Evolutionary conservation across 2,888 invertebrate genomes (phyloP).

Genomic region (Latrodectus elegans): DNA sequence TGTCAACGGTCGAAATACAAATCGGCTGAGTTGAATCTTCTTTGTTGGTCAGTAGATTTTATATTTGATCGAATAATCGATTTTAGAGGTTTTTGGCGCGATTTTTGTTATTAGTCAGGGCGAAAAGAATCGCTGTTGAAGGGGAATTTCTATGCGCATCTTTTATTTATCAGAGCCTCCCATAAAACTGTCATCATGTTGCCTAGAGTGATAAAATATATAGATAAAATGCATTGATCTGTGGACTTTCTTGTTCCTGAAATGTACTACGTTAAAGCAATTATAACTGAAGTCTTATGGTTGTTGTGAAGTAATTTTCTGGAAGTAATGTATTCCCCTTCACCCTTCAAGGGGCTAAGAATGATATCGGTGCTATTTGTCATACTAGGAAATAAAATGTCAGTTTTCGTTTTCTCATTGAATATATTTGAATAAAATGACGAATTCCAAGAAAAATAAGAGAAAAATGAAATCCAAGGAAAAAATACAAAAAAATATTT

Average conservation of each 20-base stretch:
- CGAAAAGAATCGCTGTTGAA: constrained; percentile 45
- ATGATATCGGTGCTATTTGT: too few species aligned
- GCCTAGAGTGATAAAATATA: constrained; percentile 47
- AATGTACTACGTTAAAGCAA: constrained; percentile 17
- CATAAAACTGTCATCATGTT: constrained; percentile 61
- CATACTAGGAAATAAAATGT: too few species aligned
- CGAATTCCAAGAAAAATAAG: too few species aligned
- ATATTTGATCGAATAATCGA: constrained; percentile 58
- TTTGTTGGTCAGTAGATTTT: constrained; percentile 63
- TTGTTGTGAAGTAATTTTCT: constrained; percentile 12
- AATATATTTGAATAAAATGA: too few species aligned
- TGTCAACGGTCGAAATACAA: constrained; percentile 52
- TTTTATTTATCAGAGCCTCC: constrained; percentile 59
- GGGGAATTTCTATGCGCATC: constrained; percentile 42
- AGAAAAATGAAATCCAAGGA: too few species aligned
- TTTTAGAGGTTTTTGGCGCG: constrained; percentile 32
- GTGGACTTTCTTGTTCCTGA: constrained; percentile 9
- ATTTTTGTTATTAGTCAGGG: constrained; percentile 57
- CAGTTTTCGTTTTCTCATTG: too few species aligned
- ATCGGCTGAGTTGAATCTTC: constrained; percentile 52
- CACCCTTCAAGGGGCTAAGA: neutral
- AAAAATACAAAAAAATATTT: too few species aligned
- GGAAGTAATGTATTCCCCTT: constrained; percentile 7
- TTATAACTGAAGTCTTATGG: constrained; percentile 35
- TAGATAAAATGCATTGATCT: constrained; percentile 33